Evolutionary conservation across 1,140 invertebrate species (phyloP).

Genomic region (Ceratosolen solmsi): DNA sequence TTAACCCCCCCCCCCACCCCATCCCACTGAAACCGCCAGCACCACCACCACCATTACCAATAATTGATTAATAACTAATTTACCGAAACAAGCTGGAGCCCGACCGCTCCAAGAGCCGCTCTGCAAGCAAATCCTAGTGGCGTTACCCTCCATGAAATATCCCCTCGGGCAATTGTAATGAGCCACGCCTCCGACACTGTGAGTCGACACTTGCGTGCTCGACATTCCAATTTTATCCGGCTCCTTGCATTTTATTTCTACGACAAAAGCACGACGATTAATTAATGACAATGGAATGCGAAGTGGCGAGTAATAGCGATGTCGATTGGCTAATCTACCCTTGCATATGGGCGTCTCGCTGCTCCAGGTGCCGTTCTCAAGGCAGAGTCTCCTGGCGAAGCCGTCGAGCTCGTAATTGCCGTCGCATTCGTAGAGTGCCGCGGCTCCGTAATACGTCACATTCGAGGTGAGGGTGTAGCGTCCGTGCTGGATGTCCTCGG

Average conservation of each 20-base stretch:
- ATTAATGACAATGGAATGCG: too few species aligned
- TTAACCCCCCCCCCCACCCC: too few species aligned
- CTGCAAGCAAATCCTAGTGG: constrained; percentile 82
- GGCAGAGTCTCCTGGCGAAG: constrained; percentile 84
- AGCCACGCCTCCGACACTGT: constrained; percentile 83
- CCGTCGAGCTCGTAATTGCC: constrained; percentile 87
- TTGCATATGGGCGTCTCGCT: constrained; percentile 83
- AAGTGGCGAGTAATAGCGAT: too few species aligned
- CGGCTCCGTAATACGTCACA: constrained; percentile 89
- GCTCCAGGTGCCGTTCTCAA: constrained; percentile 90
- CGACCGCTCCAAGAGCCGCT: constrained; percentile 88
- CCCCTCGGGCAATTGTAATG: constrained; percentile 88
- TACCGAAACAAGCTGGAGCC: constrained; percentile 86
- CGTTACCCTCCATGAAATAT: constrained; percentile 85
- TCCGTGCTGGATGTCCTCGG: constrained; percentile 82
- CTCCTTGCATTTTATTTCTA: constrained; percentile 85
- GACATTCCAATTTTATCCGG: constrained; percentile 77
- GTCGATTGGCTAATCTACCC: constrained; percentile 69
- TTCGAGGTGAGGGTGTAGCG: constrained; percentile 85
- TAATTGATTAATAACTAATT: too few species aligned
- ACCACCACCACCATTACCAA: too few species aligned
- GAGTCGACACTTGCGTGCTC: constrained; percentile 77
- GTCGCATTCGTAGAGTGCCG: constrained; percentile 88
- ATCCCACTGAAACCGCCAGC: too few species aligned
- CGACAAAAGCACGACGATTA: background rate